Base-by-base conservation (phyloP, 1,140 invertebrate species). In the Caerostris darwini region DNA sequence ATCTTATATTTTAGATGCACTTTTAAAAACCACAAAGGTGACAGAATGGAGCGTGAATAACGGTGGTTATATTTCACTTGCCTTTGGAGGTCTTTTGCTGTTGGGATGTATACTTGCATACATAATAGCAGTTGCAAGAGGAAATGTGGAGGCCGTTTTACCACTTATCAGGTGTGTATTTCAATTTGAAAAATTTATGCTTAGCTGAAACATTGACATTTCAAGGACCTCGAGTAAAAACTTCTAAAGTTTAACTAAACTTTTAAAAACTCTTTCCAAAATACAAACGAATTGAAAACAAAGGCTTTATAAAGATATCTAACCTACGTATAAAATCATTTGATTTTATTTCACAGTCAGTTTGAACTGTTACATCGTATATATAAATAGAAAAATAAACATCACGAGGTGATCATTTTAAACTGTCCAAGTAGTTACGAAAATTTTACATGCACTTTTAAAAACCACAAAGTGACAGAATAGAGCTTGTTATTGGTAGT, bases 11-110 rank as follows among this genome's bases (percentile, higher is more conserved):
- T 14, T n/a, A 90, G 87, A 64, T 58, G 58, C 87, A 0, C 81
- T 94, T 14, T 53, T 94, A 10, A 94, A 82, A 54, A 90, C 77
- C 1, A 85, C 87, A n/a, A 94, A 90, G 61, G 57, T 71, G 54
- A 94, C 93, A 5, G 93, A 94, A 90, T 94, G 87, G 87, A 90
- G 10, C 19, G 67, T 94, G 7, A 90, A 94, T 56, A 53, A 83
- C 69, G 88, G 87, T 4, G 93, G 93, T 14, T 94, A 94, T 12
- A 56, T 94, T 34, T 50, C 93, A 6, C 0, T 94, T n/a, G 58
- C 64, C 7, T 90, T 90, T 34, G 93, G 87, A 3, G 77, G 71
- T 53, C 77, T 94, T 69, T 2, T 94, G 2, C 59, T 94, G 5
- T 50, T 86, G 17, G 93, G 93, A n/a, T 94, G 93, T 58, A 19